Evolutionary conservation across 2,797 vertebrate species (phyloP), one percentile per base, ranked within the genome.

Genomic region (Graptemys geographica): DNA sequence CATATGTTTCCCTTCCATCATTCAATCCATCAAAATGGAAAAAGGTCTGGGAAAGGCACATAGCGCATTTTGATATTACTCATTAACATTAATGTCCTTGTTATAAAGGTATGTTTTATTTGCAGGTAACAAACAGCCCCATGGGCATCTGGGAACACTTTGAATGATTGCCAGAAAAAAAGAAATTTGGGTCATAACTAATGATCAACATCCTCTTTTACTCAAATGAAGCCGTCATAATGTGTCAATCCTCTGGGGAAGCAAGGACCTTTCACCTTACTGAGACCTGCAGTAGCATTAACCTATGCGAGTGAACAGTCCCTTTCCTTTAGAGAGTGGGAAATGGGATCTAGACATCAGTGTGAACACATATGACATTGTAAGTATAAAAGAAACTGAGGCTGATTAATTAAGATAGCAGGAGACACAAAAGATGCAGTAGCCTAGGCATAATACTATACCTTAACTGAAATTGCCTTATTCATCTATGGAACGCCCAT

Each of bases 201-300:
- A 98, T 98, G 98, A 98, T 96, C 97, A 97, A 98, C 98, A 98
- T 98, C 98, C 98, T 97, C 97, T 98, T 98, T 98, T 98, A 98
- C 98, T 98, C 98, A 98, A 97, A 98, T 96, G 98, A 98, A 98
- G 97, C 97, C 97, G 91, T 98, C 97, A 97, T 97, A 98, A 98
- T 97, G 98, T 98, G 98, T 98, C 96, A 97, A 81, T 97, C 92
- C 98, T 98, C 97, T 53, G 33, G 97, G 96, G 97, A 84, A 97
- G 98, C 98, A 98, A 96, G 97, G 96, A 97, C 98, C 98, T 98
- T 98, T 98, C 97, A 98, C 98, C 98, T 97, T 94, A 51, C 23
- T 83, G 95, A 96, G 97, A 96, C 97, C 97, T 96, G 97, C 98
- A 78, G 98, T 98, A 98, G 98, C 98, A 93, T 96, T 95, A 95